Evolutionary conservation across 2,113 vertebrate genomes (phyloP), one percentile per base, ranked within the genome.

Genomic region (Nymphicus hollandicus): DNA sequence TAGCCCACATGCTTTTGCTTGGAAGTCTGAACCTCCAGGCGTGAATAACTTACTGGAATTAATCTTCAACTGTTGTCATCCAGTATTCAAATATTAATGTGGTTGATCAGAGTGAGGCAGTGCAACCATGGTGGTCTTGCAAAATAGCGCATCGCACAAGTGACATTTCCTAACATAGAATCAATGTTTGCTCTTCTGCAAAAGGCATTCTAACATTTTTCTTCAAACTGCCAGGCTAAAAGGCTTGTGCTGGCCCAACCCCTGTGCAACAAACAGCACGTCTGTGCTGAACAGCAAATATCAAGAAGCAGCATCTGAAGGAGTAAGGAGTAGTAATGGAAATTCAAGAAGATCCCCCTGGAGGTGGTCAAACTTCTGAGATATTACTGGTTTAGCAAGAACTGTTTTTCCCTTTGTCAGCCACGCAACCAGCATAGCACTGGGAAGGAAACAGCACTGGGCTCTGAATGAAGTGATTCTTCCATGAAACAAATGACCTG

Each of bases 81-180:
- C 78, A 43, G 70, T 80, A 89, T 91, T 96, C 89, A 91, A 77
- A 76, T 80, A 93, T 80, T 88, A 77, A 85, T 78, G 87, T 91
- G 89, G 43, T 43, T 91, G 79, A 88, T 95, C 79, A 63, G 85
- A 90, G 68, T 35, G 49, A 90, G 71, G 70, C 74, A 76, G 53
- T 20, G 53, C 91, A 80, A 49, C 64, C 70, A 46, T 66, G 78
- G 95, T 96, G 89, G 94, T 91, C 91, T 90, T 93, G 55, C 89
- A 91, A 80, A 93, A 80, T 5, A 70, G 55, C 0, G 1, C 81
- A 77, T 85, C 47, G 0, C 53, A 60, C 33, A 70, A 93, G 66
- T 89, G 80, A 53, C 64, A 70, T 94, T 94, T 94, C 79, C 84
- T 83, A 82, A 63, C 24, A 63, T 19, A 58, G 16, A 95, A 46